Evolutionary conservation across 2,113 vertebrate species (phyloP).

Genomic region (Geococcyx californianus): DNA sequence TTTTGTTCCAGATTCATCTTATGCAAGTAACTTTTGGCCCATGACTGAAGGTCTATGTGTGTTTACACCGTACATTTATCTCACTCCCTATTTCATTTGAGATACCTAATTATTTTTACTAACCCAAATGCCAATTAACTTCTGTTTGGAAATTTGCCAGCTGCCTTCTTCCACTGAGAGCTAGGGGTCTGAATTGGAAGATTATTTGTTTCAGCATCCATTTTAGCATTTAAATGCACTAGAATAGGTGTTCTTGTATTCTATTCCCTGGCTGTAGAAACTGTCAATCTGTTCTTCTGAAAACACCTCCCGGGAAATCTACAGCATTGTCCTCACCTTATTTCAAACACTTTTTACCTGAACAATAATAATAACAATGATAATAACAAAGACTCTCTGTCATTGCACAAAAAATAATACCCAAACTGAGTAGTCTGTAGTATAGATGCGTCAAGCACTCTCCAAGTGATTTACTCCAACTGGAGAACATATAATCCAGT

Average conservation of each 20-base stretch:
- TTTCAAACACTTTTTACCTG: neutral
- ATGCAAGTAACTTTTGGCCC: neutral
- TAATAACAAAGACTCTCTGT: neutral
- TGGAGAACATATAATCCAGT: neutral
- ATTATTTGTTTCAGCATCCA: neutral
- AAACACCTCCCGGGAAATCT: neutral
- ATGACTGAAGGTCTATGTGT: neutral
- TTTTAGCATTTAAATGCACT: neutral
- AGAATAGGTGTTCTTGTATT: neutral
- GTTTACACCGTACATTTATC: neutral
- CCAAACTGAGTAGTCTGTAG: neutral
- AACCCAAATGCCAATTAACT: neutral
- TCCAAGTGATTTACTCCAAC: neutral
- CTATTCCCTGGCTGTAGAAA: neutral
- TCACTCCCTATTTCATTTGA: neutral
- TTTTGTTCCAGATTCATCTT: neutral
- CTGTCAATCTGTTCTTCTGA: neutral
- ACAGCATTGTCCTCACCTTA: neutral
- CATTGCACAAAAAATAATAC: neutral
- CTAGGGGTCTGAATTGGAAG: neutral
- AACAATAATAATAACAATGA: no score
- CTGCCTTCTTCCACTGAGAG: neutral
- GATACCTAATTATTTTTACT: neutral
- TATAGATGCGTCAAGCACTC: neutral
- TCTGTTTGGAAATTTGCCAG: neutral